phyloP scores from a whole-genome alignment of 2,888 invertebrate genomes.

The Trachelus troglodyta region DNA sequence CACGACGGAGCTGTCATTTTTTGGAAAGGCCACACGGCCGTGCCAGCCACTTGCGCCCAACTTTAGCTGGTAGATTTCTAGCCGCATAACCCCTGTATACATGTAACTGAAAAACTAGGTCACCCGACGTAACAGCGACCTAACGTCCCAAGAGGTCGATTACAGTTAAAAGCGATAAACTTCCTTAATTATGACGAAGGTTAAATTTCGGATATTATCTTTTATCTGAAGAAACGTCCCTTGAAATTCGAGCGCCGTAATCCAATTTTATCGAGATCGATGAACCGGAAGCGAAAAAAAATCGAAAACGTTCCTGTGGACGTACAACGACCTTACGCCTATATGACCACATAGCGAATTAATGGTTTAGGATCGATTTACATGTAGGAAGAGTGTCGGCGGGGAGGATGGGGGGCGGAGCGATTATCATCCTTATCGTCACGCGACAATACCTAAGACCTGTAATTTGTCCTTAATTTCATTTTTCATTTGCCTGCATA shows the following conservation, averaged over 20 bases:
- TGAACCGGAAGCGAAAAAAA: not conserved
- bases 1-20: too few relatives aligned
- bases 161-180: not conserved
- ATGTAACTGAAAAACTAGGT: not conserved
- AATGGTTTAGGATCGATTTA: not conserved
- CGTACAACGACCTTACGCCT: not conserved
- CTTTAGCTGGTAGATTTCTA: too few relatives aligned
- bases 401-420: not conserved
- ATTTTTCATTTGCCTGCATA: too few relatives aligned
- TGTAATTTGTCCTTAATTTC: too few relatives aligned
- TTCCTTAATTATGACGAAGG: not conserved
- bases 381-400: not conserved
- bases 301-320: not conserved
- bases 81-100: rapidly evolving
- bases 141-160: not conserved
- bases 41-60: too few relatives aligned
- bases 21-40: too few relatives aligned
- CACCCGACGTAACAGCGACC: not conserved
- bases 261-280: not conserved
- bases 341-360: not conserved
- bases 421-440: not conserved
- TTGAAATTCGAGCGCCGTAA: not conserved
- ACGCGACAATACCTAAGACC: not conserved
- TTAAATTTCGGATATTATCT: not conserved
- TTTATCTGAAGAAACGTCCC: not conserved